phyloP scores from a whole-genome alignment of 1,140 invertebrate genomes.

The Uloborus diversus region DNA sequence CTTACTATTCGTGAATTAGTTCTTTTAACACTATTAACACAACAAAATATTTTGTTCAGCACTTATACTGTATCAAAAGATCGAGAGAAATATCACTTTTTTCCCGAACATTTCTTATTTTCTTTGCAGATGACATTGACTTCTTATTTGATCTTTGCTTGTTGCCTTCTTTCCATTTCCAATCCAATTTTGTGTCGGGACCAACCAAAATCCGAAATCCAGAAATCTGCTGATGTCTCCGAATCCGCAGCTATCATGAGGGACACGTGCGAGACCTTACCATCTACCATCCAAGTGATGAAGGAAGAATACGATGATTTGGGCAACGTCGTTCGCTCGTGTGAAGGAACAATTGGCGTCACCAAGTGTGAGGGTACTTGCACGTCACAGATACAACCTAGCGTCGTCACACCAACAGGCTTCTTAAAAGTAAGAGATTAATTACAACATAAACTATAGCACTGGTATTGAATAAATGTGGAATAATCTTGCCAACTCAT shows the following conservation, averaged over 20 bases:
- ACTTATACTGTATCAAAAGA: too few relatives aligned
- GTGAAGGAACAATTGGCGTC: constrained; percentile 79
- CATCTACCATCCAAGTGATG: constrained; percentile 80
- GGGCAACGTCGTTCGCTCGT: constrained; percentile 80
- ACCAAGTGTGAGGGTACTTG: constrained; percentile 87
- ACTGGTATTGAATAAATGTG: too few relatives aligned
- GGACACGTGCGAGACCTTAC: constrained; percentile 76
- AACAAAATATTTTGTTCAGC: too few relatives aligned
- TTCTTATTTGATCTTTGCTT: not conserved
- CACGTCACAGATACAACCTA: constrained; percentile 88
- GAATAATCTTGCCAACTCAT: too few relatives aligned
- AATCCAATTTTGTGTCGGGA: too few relatives aligned
- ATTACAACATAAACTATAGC: too few relatives aligned
- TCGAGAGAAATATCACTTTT: too few relatives aligned
- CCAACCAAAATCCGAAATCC: not conserved
- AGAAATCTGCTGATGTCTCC: constrained; percentile 18
- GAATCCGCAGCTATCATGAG: constrained; percentile 6
- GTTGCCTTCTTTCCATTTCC: not conserved
- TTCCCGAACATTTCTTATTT: not conserved
- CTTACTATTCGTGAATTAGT: too few relatives aligned
- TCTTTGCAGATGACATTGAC: not conserved
- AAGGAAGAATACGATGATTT: constrained; percentile 89
- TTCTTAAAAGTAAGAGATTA: constrained; percentile 79
- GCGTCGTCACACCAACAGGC: constrained; percentile 84
- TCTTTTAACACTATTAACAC: too few relatives aligned